Evolutionary conservation across 2,888 invertebrate genomes (phyloP), one percentile per base, ranked within the genome.

Genomic region (Drosophila infuscata): DNA sequence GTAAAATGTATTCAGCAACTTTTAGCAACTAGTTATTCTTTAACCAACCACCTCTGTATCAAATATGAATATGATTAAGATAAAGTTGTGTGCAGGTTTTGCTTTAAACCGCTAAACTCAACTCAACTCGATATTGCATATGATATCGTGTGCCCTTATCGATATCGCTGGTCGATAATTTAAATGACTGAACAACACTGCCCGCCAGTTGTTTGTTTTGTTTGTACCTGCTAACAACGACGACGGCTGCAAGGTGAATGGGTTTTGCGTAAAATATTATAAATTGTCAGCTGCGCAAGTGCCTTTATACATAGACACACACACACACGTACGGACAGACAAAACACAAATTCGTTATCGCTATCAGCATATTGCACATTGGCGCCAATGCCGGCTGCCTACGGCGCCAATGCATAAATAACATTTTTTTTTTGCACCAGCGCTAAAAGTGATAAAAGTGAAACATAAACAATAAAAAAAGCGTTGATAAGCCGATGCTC

Each of bases 381-480:
- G 73, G 65, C 66, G 77, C 66, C 66, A 64, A 62, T 63, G 57
- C n/a, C 48, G 54, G 12, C 49, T n/a, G 25, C 35, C 17, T 49
- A 46, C 38, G 56, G 20, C 46, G 60, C 63, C 60, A 46, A 70
- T 76, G 53, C 51, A 59, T 52, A 74, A 76, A 80, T 64, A 67
- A 41, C 2, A 30, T 17, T 3, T 70, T 67, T 67, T 74, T 66
- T 81, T 69, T 66, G 64, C 74, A 65, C 46, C 67, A 74, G 68
- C 49, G 74, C 70, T 75, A 74, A 79, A 76, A 84, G 80, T 84
- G 73, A 88, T 74, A 88, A 84, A 80, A 36, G 82, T 67, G 68
- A 85, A 86, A 89, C 85, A 85, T 86, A 86, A 86, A 86, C 85
- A 86, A 89, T 84, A 87, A 89, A 70, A 85, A 84, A 84, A 87